These are phyloP conservation scores for Staurois parvus DNA, from an alignment of 2,797 vertebrate species.

Conservation along the genomic window DNA sequence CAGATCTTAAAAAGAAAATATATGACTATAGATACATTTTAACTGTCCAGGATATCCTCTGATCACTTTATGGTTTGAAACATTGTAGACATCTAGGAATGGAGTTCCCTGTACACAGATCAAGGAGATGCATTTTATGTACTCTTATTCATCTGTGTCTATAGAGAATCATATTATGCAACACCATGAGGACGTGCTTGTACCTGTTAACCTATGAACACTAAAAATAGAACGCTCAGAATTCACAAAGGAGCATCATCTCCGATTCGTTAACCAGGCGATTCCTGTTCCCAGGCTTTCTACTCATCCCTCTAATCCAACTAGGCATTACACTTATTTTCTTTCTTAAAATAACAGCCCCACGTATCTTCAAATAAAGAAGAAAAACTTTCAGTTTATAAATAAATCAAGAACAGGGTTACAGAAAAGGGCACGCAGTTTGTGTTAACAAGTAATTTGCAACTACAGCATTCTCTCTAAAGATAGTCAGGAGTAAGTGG, in stretches of 20 bases:
- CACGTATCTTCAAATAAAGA: neutral
- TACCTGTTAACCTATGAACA: neutral
- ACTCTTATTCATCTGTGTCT: neutral
- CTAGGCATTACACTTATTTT: neutral
- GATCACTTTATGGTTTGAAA: neutral
- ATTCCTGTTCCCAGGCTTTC: neutral
- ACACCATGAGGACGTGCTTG: neutral
- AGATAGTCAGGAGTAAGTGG: neutral
- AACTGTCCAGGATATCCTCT: neutral
- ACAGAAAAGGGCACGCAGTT: neutral
- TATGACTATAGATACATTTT: no score
- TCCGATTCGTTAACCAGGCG: neutral
- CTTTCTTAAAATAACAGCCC: neutral
- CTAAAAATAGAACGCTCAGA: neutral
- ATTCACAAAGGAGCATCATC: neutral
- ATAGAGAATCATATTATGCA: neutral
- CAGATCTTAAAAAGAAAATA: no score
- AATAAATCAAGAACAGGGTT: constrained; percentile 1
- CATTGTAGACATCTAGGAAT: constrained; percentile 19
- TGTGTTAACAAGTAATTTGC: neutral
- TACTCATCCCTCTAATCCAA: neutral
- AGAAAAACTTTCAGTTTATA: neutral
- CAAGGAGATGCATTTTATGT: constrained; percentile 10
- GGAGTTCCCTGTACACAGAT: constrained; percentile 4
- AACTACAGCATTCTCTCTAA: neutral